These are phyloP conservation scores for Monopis laevigella DNA, from an alignment of 2,888 invertebrate genomes.

Conservation along the genomic window DNA sequence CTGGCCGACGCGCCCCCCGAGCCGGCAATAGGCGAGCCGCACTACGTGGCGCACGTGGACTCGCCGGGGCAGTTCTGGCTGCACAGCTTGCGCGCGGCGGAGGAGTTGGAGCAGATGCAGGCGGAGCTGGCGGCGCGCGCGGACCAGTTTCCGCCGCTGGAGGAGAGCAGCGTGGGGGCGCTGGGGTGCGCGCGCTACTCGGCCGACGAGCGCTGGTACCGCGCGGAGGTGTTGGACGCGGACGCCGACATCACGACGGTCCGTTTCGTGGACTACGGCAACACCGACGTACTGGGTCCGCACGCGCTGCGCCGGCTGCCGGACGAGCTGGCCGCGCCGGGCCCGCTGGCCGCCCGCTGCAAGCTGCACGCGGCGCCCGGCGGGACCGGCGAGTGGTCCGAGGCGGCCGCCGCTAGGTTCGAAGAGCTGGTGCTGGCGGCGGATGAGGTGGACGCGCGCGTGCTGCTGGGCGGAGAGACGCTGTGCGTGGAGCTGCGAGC, in stretches of 20 bases:
- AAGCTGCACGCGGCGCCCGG: conserved; percentile 74
- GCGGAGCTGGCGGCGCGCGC: conserved; percentile 70
- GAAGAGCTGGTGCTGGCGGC: conserved; percentile 57
- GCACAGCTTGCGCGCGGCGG: conserved; percentile 68
- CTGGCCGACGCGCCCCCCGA: neutral
- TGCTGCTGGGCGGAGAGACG: conserved; percentile 67
- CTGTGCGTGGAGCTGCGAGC: conserved; percentile 74
- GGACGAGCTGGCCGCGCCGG: conserved; percentile 61
- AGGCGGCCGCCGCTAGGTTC: conserved; percentile 68
- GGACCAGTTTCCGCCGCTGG: conserved; percentile 56
- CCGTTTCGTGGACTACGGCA: conserved; percentile 82
- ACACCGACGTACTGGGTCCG: conserved; percentile 76
- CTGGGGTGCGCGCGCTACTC: conserved; percentile 82
- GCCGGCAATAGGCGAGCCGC: too few species aligned
- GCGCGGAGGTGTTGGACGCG: conserved; percentile 86
- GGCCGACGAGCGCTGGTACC: conserved; percentile 89
- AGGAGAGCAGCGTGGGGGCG: conserved; percentile 68
- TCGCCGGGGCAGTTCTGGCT: conserved; percentile 81
- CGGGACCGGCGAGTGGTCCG: conserved; percentile 72
- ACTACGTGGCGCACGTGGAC: conserved; percentile 76
- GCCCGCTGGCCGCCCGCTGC: conserved; percentile 69
- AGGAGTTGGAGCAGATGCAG: conserved; percentile 69
- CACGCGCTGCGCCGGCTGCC: conserved; percentile 71
- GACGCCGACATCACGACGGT: conserved; percentile 80
- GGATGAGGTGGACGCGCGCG: conserved; percentile 54